Evolutionary conservation across 2,113 vertebrate species (phyloP).

Genomic region (Murina feae): DNA sequence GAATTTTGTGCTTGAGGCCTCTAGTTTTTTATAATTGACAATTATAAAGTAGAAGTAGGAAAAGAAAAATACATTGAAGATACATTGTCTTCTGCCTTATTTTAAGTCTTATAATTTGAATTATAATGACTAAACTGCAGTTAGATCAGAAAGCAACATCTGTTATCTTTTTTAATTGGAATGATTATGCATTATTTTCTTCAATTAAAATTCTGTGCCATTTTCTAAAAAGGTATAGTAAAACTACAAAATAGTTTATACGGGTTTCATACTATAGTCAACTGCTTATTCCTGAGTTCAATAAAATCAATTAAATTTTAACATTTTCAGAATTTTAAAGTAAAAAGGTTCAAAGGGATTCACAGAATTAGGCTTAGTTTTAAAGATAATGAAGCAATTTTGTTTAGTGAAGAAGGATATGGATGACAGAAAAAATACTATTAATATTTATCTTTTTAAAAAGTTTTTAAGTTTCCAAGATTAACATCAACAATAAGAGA

Average conservation of each 20-base stretch:
- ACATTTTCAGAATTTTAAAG: background rate
- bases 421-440: background rate
- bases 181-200: background rate
- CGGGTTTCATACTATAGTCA: background rate
- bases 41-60: background rate
- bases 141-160: background rate
- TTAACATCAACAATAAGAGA: background rate
- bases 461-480: background rate
- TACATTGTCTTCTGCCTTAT: background rate
- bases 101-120: background rate
- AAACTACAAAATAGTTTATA: background rate
- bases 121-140: background rate
- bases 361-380: background rate
- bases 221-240: background rate
- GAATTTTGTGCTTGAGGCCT: too few species aligned
- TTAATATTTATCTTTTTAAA: background rate
- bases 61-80: background rate
- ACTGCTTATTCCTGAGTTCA: background rate
- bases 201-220: background rate
- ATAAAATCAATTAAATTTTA: background rate
- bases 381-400: background rate
- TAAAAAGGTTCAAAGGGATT: background rate
- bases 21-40: background rate
- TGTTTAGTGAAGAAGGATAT: background rate
- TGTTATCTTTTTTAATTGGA: background rate